Base-by-base conservation (phyloP, 2,797 vertebrate genomes). In the Myotis planiceps region DNA sequence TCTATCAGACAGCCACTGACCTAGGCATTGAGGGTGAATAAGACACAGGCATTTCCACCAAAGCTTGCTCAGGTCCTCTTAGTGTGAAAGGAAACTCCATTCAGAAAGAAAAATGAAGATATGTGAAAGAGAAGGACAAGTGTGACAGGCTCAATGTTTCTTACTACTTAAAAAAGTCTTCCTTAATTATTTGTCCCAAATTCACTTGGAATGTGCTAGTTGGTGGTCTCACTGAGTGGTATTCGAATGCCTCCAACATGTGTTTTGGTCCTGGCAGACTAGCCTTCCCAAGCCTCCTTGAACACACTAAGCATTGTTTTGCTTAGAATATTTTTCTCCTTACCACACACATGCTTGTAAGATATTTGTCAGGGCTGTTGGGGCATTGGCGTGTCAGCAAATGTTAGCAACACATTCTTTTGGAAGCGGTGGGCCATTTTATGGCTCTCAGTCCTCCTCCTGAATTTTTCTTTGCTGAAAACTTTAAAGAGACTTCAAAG, bases 401-500 rank as follows among this genome's bases (percentile, higher is more conserved):
- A 79, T 89, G 42, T n/a, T 58, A 66, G 45, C 39, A 37, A 53
- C 7, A 60, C 2, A 18, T 23, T 45, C 9, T 27, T 76, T 87
- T 76, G 66, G n/a, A 81, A 66, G 60, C 12, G 9, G 15, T 21
- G 39, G 25, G 19, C 47, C 78, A 37, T 75, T 53, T 51, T 65
- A 2, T 25, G 27, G 53, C 69, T 25, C 32, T 65, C 6, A 29
- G 13, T 65, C 53, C 7, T 37, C 23, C 25, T 12, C 60, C 51
- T 69, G 49, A 5, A 8, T 55, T 42, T 66, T 76, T 14, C n/a
- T 90, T 51, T 81, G 16, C 18, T 84, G 60, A 42, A 93, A 82
- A 1, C 68, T 65, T 95, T 94, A 27, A 89, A 69, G 84, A 82
- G 74, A 3, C 63, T n/a, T 2, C 21, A 63, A 94, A 82, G 78